Base-by-base conservation (phyloP, 2,113 vertebrate genomes). In the Dicentrarchus labrax region DNA sequence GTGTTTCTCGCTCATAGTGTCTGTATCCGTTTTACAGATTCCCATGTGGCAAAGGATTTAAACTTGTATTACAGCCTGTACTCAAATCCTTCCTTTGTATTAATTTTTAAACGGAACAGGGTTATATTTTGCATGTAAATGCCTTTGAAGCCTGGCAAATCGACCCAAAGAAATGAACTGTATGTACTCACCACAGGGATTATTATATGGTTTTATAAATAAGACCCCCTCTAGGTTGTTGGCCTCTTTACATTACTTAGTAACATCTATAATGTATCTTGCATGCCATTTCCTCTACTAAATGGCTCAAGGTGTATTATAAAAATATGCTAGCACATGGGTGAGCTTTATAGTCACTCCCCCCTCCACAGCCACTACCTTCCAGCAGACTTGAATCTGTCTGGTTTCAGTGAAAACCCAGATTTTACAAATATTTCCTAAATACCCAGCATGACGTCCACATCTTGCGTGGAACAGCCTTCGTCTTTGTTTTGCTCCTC, bases 1-100 rank as follows among this genome's bases (percentile, higher is more conserved):
- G 11, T 65, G 19, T 60, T 62, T 72, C 70, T 47, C 21, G 69
- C 68, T 89, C 50, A 22, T 4, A 53, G 43, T 72, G 64, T 76
- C 48, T 65, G 56, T 83, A 85, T 88, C 85, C 56, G 70, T 91
- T 86, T 80, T 70, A 50, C 69, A 81, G 15, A 36, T 53, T 78
- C 88, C 84, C 84, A 77, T 81, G 82, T 82, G 86, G 83, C 30
- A n/a, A n/a, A 71, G 84, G 79, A 88, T 93, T 90, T 88, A 64
- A 83, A 91, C 59, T 50, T 76, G 76, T 82, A 83, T 84, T 72
- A 88, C 83, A 85, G 82, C 72, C 85, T 72, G 71, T 59, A 50
- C 78, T 78, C 22, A 84, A 84, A 89, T 85, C 80, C 72, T 78
- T 47, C 60, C 43, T 73, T 91, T 87, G 76, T 87, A 73, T 75